Conservation (phyloP, 2,888 invertebrate genomes). For the Drosophila testacea region DNA sequence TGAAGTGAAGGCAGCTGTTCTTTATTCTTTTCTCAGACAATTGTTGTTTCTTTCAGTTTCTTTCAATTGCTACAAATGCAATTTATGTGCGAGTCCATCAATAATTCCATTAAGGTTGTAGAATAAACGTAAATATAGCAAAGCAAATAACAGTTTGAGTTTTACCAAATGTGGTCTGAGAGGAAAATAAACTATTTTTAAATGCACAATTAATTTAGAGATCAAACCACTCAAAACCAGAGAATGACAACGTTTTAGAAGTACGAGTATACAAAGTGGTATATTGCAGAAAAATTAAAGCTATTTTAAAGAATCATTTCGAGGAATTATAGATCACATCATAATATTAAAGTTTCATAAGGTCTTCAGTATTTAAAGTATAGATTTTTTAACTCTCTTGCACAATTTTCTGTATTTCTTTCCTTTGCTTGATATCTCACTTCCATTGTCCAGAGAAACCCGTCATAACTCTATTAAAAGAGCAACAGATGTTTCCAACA, state of each 20-base stretch:
- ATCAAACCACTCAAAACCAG: too few relatives aligned
- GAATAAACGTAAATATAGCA: neutral
- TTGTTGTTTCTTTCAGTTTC: neutral
- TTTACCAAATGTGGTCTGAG: neutral
- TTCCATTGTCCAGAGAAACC: neutral
- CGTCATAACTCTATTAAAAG: neutral
- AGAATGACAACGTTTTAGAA: too few relatives aligned
- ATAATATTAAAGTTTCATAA: too few relatives aligned
- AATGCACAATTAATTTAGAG: too few relatives aligned
- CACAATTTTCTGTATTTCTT: too few relatives aligned
- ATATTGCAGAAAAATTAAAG: too few relatives aligned
- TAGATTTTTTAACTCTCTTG: too few relatives aligned
- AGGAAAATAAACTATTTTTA: too few relatives aligned
- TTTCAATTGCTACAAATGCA: constrained; percentile 14
- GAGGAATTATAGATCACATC: too few relatives aligned
- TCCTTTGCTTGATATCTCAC: neutral
- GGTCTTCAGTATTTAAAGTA: too few relatives aligned
- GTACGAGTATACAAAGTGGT: too few relatives aligned
- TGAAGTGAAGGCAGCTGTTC: constrained; percentile 13
- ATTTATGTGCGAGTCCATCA: constrained; percentile 18
- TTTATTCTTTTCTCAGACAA: neutral
- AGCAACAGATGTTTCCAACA: constrained; percentile 6
- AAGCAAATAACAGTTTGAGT: neutral
- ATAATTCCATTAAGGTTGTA: constrained; percentile 6
- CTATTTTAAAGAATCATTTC: too few relatives aligned